Evolutionary conservation across 2,797 vertebrate genomes (phyloP).

Genomic region (Novumbra hubbsi): DNA sequence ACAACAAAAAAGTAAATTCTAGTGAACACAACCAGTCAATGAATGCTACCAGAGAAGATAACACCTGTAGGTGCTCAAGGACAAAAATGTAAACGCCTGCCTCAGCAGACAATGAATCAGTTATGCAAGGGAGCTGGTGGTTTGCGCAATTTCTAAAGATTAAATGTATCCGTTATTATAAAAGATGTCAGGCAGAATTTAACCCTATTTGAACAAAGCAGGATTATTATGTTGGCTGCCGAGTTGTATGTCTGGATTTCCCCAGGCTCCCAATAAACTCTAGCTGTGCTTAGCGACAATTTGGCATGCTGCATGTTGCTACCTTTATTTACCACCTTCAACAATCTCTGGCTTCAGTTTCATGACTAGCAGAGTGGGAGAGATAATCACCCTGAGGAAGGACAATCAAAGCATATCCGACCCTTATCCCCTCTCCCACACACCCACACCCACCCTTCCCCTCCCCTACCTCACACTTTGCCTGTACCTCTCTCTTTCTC

Average conservation of each 20-base stretch:
- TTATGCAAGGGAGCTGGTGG: slow-evolving; percentile 15
- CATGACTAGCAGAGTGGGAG: slow-evolving; percentile 34
- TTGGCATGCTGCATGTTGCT: slow-evolving; percentile 12
- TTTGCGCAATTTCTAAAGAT: slow-evolving; percentile 40
- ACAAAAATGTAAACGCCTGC: slow-evolving; percentile 28
- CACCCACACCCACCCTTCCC: too few relatives aligned
- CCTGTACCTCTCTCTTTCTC: slow-evolving; percentile 42
- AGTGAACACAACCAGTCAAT: not conserved
- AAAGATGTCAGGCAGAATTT: slow-evolving; percentile 15
- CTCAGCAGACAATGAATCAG: slow-evolving; percentile 51
- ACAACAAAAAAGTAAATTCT: too few relatives aligned
- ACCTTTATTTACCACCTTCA: slow-evolving; percentile 26
- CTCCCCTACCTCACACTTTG: slow-evolving; percentile 10
- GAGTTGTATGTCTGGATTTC: slow-evolving; percentile 8
- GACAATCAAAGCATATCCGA: slow-evolving; percentile 44
- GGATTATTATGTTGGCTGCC: slow-evolving; percentile 40
- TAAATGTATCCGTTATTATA: not conserved
- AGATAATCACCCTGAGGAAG: slow-evolving; percentile 36
- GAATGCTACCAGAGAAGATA: slow-evolving; percentile 43
- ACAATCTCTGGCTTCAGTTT: slow-evolving; percentile 49
- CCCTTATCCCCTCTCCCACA: slow-evolving; percentile 30
- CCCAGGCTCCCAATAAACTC: slow-evolving; percentile 39
- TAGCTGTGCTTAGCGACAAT: slow-evolving; percentile 57
- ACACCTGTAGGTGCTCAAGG: slow-evolving; percentile 29
- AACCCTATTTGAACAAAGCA: slow-evolving; percentile 42